These are phyloP conservation scores for Chanos chanos DNA, from an alignment of 2,797 vertebrate species.

Conservation along the genomic window DNA sequence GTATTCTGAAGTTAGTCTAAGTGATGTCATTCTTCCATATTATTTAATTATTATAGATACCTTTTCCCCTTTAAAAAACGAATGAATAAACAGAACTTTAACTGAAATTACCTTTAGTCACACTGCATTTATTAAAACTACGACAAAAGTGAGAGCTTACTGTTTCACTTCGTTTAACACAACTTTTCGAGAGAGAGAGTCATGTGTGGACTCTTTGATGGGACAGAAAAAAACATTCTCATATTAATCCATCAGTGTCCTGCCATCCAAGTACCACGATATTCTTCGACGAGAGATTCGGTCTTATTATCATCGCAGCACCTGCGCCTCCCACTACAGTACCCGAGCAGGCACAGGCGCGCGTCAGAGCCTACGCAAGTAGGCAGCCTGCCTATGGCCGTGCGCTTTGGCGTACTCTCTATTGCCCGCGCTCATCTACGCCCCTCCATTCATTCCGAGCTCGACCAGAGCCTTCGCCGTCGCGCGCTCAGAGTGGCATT, in stretches of 20 bases:
- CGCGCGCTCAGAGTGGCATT: constrained; percentile 45
- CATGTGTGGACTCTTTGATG: too few species aligned
- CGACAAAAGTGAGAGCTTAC: too few species aligned
- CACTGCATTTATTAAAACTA: too few species aligned
- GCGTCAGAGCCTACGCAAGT: constrained; percentile 90
- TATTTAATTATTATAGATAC: too few species aligned
- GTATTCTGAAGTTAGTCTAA: too few species aligned
- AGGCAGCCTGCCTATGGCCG: constrained; percentile 78
- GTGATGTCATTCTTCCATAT: too few species aligned
- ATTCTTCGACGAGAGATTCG: constrained; percentile 19
- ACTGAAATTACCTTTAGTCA: too few species aligned
- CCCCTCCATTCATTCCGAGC: constrained; percentile 73
- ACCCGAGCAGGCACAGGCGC: constrained; percentile 55
- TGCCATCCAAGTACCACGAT: constrained; percentile 23
- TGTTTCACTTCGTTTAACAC: too few species aligned
- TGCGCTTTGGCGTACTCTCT: constrained; percentile 70
- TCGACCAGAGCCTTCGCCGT: constrained; percentile 46
- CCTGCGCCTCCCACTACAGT: constrained; percentile 75
- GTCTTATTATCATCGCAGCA: constrained; percentile 22
- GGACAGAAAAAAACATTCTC: too few species aligned
- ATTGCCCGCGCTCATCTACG: constrained; percentile 67
- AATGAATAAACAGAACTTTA: too few species aligned
- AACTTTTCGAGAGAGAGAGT: too few species aligned
- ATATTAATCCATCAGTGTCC: background rate
- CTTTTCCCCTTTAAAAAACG: too few species aligned